Percentiles rank a stretch among this genome's conserved stretches.
These are phyloP conservation scores for Eristalis arbustorum DNA, from an alignment of 2,888 invertebrate species.

Conservation along the genomic window DNA sequence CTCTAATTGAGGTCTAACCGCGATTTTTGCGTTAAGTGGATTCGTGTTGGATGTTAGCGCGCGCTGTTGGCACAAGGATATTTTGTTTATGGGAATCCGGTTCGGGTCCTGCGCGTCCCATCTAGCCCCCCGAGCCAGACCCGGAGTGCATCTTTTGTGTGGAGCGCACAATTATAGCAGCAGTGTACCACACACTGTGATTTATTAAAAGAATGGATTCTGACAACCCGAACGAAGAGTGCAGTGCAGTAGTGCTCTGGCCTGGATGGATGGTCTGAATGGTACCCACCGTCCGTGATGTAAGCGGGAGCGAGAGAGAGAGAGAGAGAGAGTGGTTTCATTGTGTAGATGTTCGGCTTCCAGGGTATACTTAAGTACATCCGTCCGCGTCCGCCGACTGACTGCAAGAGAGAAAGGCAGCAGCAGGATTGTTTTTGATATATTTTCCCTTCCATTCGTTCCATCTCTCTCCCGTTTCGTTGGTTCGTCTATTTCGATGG, in stretches of 20 bases:
- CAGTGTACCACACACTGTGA: conserved; percentile 66
- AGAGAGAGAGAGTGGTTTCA: conserved; percentile 35
- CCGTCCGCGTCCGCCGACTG: conserved; percentile 17
- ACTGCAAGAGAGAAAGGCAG: conserved; percentile 25
- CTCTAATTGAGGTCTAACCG: conserved; percentile 70
- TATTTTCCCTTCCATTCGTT: too few species aligned
- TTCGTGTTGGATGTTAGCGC: conserved; percentile 47
- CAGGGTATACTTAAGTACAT: conserved; percentile 57
- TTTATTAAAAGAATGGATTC: conserved; percentile 70
- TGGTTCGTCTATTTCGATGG: conserved; percentile 79
- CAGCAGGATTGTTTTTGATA: conserved; percentile 53
- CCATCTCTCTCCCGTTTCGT: conserved; percentile 8
- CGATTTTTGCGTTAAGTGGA: conserved; percentile 70
- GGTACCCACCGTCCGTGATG: conserved; percentile 16
- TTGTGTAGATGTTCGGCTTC: conserved; percentile 21
- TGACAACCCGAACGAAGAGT: conserved; percentile 65
- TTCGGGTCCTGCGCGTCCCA: conserved; percentile 22
- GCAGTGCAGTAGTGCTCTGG: conserved; percentile 26
- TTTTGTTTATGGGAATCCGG: conserved; percentile 62
- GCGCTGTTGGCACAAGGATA: conserved; percentile 49
- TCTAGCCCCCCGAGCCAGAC: not conserved
- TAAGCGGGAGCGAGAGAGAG: conserved; percentile 4
- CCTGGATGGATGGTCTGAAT: not conserved
- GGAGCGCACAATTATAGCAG: conserved; percentile 30
- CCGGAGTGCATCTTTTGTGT: conserved; percentile 39